Evolutionary conservation across 2,888 invertebrate species (phyloP).

Genomic region (Trachelus troglodyta): DNA sequence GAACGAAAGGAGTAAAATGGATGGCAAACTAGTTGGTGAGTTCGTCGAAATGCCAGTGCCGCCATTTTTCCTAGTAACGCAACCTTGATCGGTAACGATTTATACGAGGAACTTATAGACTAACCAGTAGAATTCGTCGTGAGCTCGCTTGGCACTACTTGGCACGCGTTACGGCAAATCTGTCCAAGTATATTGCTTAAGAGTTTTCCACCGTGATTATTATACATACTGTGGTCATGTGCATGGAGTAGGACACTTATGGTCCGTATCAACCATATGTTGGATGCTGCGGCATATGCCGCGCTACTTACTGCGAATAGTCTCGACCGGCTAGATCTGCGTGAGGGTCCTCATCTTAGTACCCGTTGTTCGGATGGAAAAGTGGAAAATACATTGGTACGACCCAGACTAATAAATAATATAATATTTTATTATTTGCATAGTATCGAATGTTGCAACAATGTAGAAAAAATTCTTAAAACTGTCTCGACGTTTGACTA

Average conservation of each 20-base stretch:
- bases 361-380: neutral
- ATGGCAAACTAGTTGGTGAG: neutral
- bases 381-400: neutral
- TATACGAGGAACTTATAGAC: neutral
- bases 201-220: conserved; percentile 24
- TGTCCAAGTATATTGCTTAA: conserved; percentile 16
- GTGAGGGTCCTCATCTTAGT: neutral
- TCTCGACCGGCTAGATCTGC: neutral
- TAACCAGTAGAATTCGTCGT: neutral
- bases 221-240: conserved; percentile 21
- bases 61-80: neutral
- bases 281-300: conserved; percentile 42
- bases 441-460: neutral
- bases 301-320: conserved; percentile 49
- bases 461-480: neutral
- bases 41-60: neutral
- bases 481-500: neutral
- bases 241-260: conserved; percentile 21
- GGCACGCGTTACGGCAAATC: neutral
- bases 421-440: neutral
- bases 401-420: neutral
- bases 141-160: neutral
- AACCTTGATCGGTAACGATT: neutral
- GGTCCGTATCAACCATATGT: conserved; percentile 47
- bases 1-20: neutral